Conservation (phyloP, 2,888 invertebrate species). For the Trissolcus japonicus region DNA sequence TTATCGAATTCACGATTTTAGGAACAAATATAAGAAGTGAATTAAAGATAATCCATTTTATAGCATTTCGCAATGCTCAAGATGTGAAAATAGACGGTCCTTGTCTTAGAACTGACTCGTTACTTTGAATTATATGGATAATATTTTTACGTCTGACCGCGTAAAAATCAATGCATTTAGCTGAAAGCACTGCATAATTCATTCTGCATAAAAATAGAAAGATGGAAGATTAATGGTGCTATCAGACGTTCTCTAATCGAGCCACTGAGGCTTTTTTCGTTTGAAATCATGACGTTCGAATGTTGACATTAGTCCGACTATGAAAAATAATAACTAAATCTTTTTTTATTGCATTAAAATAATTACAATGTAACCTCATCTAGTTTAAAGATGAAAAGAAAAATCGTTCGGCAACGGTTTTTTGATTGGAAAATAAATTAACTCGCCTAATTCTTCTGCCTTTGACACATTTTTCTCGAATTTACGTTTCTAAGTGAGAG, state of each 20-base stretch:
- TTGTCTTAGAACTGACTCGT: conserved; percentile 64
- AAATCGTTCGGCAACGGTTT: too few relatives aligned
- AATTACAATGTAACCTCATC: too few relatives aligned
- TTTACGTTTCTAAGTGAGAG: conserved; percentile 19
- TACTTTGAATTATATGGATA: conserved; percentile 74
- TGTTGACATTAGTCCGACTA: conserved; percentile 8
- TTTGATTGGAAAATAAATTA: too few relatives aligned
- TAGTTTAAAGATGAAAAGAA: too few relatives aligned
- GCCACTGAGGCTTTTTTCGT: conserved; percentile 46
- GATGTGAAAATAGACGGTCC: conserved; percentile 22
- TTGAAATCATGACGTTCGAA: conserved; percentile 29
- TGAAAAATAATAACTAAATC: too few relatives aligned
- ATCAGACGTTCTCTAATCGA: conserved; percentile 69
- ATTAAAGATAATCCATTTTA: conserved; percentile 57
- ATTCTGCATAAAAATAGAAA: conserved; percentile 67
- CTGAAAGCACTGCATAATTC: conserved; percentile 71
- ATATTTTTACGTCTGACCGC: conserved; percentile 70
- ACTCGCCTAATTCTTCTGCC: too few relatives aligned
- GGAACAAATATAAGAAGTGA: conserved; percentile 58
- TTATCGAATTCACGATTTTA: conserved; percentile 10
- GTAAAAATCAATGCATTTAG: conserved; percentile 72
- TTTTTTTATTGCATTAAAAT: too few relatives aligned
- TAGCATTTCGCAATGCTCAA: conserved; percentile 40
- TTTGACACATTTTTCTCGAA: too few relatives aligned
- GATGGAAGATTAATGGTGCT: conserved; percentile 71